Base-by-base conservation (phyloP, 1,140 invertebrate genomes). In the Acromyrmex charruanus region DNA sequence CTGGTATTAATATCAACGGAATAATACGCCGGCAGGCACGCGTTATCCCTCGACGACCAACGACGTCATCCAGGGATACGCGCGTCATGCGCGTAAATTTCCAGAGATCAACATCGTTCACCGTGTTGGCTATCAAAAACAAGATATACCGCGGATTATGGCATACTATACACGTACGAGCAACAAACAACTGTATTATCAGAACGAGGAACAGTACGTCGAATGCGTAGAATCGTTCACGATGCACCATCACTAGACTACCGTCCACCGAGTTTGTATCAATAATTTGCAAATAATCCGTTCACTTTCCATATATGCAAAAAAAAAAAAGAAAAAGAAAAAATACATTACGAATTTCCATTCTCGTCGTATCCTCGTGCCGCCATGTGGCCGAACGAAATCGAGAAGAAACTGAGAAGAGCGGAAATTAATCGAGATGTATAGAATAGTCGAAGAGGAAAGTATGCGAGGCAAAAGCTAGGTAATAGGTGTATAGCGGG, bases 1-100 rank as follows among this genome's bases (percentile, higher is more conserved):
- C 14, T 21, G 80, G 25, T 84, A 84, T 84, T 84, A 84, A 84
- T 84, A 84, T 84, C 69, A 84, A 31, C 28, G 55, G 69, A 75
- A 84, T 84, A 84, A 75, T 84, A 84, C 49, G 35, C 53, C 39
- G 21, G 31, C 35, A 18, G n/a, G 35, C 55, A 61, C 53, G 68
- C 74, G 69, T 49, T 61, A 39, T 18, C 53, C 55, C 80, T 61
- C 44, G 51, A 14, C 25, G 39, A 77, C 39, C 75, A 14, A 12
- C 49, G 77, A 81, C 69, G 80, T 84, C 80, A 74, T 10, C 39
- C 14, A 31, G 55, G 18, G 21, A 69, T 74, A 79, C 21, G 25
- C 49, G 35, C 69, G 80, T 84, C 55, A 84, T 9, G 39, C 68
- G 80, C 18, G 55, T 84, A 82, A 82, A 82, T 75, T 84, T 84